Evolutionary conservation across 2,888 invertebrate species (phyloP), one percentile per base, ranked within the genome.

Genomic region (Acholoe squamosa): DNA sequence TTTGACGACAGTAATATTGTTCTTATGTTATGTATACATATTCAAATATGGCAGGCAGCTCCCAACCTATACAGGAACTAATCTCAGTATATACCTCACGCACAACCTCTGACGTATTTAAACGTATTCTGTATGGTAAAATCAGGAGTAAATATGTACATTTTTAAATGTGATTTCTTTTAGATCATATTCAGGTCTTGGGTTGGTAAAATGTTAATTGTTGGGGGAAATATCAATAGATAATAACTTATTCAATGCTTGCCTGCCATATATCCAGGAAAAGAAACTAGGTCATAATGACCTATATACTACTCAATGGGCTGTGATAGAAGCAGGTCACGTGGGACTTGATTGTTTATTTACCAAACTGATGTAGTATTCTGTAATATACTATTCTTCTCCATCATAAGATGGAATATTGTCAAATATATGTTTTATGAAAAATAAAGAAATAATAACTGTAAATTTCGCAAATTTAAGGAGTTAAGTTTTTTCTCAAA

Each of bases 211-310:
- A 80, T 28, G 43, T 76, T n/a, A 76, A 76, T 76, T 19, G 34
- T 19, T 14, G 33, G 80, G 80, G 33, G 34, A 16, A 19, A 80
- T 33, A 33, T 43, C 80, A 80, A 80, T 80, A 80, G 80, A 34
- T 0, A 80, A 80, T 80, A 80, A 80, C 22, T 80, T 80, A 80
- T 80, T 80, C 33, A 54, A 54, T 19, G 86, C 86, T 54, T 86
- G 86, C 86, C 86, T 86, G 86, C 86, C 86, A 86, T 86, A 86
- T 86, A 86, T 86, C 86, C 86, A 86, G 86, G 86, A 86, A 43
- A n/a, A n/a, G n/a, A n/a, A 86, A 31, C 54, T 86, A 56, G 86
- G 86, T 86, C 86, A 54, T 31, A 22, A 5, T 86, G 86, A 86
- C 86, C 86, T 86, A 86, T 86, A 86, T 86, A 86, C 19, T 86